phyloP scores from a whole-genome alignment of 2,888 invertebrate species.

The Hydriomena furcata region DNA sequence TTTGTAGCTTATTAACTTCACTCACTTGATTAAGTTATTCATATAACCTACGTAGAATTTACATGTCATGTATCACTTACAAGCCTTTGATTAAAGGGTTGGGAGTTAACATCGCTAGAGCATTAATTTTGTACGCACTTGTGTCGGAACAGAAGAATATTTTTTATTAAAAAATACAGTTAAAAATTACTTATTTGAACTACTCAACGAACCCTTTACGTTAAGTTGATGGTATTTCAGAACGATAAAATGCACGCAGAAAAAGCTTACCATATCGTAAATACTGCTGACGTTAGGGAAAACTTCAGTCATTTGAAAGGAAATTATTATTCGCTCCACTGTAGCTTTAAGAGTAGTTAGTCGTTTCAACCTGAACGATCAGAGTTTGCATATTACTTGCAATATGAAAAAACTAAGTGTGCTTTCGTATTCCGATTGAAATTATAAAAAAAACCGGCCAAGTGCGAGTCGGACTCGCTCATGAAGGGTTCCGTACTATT shows the following conservation, averaged over 20 bases:
- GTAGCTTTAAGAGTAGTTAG: slow-evolving; percentile 46
- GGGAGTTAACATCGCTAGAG: background rate
- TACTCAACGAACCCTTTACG: slow-evolving; percentile 28
- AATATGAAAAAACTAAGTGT: slow-evolving; percentile 18
- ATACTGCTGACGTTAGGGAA: slow-evolving; percentile 49
- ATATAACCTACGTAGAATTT: background rate
- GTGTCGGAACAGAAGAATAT: slow-evolving; percentile 21
- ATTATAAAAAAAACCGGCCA: slow-evolving; percentile 36
- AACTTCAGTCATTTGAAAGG: slow-evolving; percentile 57
- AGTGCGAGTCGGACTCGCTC: too few relatives aligned
- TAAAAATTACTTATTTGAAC: slow-evolving; percentile 30
- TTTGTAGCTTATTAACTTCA: slow-evolving; percentile 52
- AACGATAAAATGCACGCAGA: slow-evolving; percentile 45
- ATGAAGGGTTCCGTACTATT: too few relatives aligned
- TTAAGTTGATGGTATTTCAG: slow-evolving; percentile 37
- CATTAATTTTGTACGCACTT: slow-evolving; percentile 9
- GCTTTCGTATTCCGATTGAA: slow-evolving; percentile 23
- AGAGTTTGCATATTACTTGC: slow-evolving; percentile 23
- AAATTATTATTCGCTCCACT: slow-evolving; percentile 52
- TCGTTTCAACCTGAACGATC: slow-evolving; percentile 35
- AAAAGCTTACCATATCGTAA: slow-evolving; percentile 51
- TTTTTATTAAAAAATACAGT: slow-evolving; percentile 15
- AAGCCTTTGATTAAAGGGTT: slow-evolving; percentile 6
- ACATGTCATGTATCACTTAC: slow-evolving; percentile 4
- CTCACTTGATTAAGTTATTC: slow-evolving; percentile 53